Conservation (phyloP, 2,888 invertebrate species). For the Trachelus stipa region DNA sequence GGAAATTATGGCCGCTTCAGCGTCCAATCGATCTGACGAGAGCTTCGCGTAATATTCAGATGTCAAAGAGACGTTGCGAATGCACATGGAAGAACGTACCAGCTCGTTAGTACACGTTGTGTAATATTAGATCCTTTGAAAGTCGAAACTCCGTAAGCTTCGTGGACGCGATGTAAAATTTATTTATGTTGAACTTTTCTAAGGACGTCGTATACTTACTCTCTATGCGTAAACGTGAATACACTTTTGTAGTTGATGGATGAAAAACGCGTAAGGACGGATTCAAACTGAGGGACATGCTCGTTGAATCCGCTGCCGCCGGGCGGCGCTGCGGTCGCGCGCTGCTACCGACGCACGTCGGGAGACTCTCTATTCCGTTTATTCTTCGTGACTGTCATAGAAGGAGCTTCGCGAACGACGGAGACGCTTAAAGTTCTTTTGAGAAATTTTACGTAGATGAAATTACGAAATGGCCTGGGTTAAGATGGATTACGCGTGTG, state of each 20-base stretch:
- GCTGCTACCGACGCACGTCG: not conserved
- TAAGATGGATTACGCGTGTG: constrained; percentile 8
- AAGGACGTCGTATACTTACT: not conserved
- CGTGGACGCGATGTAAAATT: not conserved
- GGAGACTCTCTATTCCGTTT: not conserved
- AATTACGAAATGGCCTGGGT: constrained; percentile 19
- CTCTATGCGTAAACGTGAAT: not conserved
- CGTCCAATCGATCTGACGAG: not conserved
- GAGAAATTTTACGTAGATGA: constrained; percentile 7
- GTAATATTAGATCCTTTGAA: not conserved
- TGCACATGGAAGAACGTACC: not conserved
- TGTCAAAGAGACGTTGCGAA: not conserved
- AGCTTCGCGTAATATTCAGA: not conserved
- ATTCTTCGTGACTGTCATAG: not conserved
- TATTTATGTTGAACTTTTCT: not conserved
- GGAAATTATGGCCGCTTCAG: not conserved
- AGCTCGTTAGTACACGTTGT: not conserved
- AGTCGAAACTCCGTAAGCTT: not conserved
- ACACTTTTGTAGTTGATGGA: not conserved
- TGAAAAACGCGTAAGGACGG: not conserved
- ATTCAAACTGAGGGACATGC: not conserved
- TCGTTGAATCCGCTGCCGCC: not conserved
- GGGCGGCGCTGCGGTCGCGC: not conserved
- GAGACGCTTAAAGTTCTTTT: constrained; percentile 1
- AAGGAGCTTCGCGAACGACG: not conserved